Evolutionary conservation across 1,140 invertebrate genomes (phyloP).

Genomic region (Condylostylus longicornis): DNA sequence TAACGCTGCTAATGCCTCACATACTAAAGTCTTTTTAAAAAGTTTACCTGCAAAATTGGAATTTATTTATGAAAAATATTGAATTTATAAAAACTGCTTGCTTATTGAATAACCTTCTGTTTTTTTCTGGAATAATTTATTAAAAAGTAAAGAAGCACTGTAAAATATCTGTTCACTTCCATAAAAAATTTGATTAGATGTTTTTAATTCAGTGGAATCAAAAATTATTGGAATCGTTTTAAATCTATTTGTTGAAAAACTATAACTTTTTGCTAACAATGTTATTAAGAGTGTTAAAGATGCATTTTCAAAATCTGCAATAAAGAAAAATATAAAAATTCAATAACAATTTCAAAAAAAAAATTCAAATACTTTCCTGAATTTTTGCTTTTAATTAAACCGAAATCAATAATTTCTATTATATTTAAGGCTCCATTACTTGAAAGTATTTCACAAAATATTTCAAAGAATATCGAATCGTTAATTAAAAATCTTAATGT

Average conservation of each 20-base stretch:
- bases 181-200: not conserved
- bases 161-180: not conserved
- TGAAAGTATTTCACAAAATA: not conserved
- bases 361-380: no score
- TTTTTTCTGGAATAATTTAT: no score
- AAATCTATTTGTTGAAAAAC: not conserved
- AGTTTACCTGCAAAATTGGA: not conserved
- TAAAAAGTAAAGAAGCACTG: not conserved
- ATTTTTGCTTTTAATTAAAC: no score
- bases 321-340: not conserved
- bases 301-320: not conserved
- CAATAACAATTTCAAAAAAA: not conserved
- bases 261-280: no score
- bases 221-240: not conserved
- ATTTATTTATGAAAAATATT: not conserved
- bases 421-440: not conserved
- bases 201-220: not conserved
- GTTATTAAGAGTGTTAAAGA: not conserved
- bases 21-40: slow-evolving; percentile 2
- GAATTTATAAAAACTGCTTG: no score
- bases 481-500: not conserved
- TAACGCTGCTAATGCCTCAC: slow-evolving; percentile 16
- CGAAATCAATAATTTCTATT: no score
- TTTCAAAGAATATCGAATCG: not conserved
- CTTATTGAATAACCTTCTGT: no score